Evolutionary conservation across 2,113 vertebrate species (phyloP), one percentile per base, ranked within the genome.

Genomic region (Diglossa brunneiventris): DNA sequence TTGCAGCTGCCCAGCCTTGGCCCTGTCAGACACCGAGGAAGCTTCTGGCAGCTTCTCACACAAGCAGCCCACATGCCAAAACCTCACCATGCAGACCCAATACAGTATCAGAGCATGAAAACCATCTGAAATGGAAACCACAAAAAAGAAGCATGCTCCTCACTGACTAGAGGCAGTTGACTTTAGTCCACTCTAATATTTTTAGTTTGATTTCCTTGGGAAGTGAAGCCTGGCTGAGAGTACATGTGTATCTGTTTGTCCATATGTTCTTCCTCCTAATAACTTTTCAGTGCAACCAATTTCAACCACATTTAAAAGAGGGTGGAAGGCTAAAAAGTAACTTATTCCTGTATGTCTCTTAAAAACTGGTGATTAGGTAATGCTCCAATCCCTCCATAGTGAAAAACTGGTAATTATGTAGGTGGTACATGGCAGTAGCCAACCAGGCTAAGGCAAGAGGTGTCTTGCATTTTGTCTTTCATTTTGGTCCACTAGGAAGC

Each of bases 181-280:
- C 55, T 88, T 91, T 35, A 82, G 81, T 37, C 41, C 37, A 35
- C 21, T 68, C 18, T 44, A 78, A 39, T 72, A 95, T 91, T 90
- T 79, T 92, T 75, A 83, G 76, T 83, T 81, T 81, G 55, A 77
- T 69, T 94, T 85, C 41, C 37, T 85, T 28, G n/a, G 63, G 83
- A 96, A 90, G 87, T 67, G 52, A 92, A 94, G 59, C 61, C 42
- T 67, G 47, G n/a, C 50, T 92, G 73, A 67, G 42, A 67, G 68
- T 83, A 66, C 27, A 4, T 61, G 59, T 63, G 16, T 92, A 70
- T 88, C 72, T 88, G 70, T 64, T 93, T 89, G 72, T 70, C 90
- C 90, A 74, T 83, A 88, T 92, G 92, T 92, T 94, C 72, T 83
- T 81, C 50, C 80, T 87, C 58, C 62, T 41, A 87, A 55, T 78